A percentile compares a stretch with the other conserved stretches of the same genome.
These are phyloP conservation scores for Dryas iulia DNA, from an alignment of 1,140 invertebrate species.

Conservation along the genomic window DNA sequence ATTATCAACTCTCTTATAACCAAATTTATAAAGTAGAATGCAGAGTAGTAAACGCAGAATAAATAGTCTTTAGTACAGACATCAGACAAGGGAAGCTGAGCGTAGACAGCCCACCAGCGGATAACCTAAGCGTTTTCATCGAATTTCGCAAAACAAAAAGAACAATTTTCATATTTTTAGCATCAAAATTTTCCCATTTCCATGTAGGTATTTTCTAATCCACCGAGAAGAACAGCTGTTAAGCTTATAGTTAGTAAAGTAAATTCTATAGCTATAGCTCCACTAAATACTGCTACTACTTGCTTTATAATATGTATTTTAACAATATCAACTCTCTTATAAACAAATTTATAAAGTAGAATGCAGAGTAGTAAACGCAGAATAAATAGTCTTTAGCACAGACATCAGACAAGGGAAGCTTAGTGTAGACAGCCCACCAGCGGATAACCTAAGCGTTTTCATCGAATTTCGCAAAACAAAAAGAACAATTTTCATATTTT, in stretches of 20 bases:
- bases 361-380: conserved; percentile 48
- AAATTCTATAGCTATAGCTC: no score
- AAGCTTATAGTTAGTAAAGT: conserved; percentile 32
- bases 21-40: conserved; percentile 38
- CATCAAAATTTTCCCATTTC: conserved; percentile 53
- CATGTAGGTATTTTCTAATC: conserved; percentile 49
- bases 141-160: conserved; percentile 45
- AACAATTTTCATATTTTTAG: conserved; percentile 42
- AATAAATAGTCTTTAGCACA: conserved; percentile 49
- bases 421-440: conserved; percentile 48
- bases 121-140: conserved; percentile 46
- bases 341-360: neutral
- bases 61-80: conserved; percentile 42
- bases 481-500: conserved; percentile 48
- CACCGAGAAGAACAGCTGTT: conserved; percentile 49
- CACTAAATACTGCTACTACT: no score
- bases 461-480: conserved; percentile 52
- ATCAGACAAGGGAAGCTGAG: conserved; percentile 44
- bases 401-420: conserved; percentile 47
- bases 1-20: no score
- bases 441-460: conserved; percentile 49
- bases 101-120: conserved; percentile 41
- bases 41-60: conserved; percentile 48
- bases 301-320: no score
- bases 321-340: no score